Evolutionary conservation across 2,113 vertebrate genomes (phyloP).

Genomic region (Prunella fulvescens): DNA sequence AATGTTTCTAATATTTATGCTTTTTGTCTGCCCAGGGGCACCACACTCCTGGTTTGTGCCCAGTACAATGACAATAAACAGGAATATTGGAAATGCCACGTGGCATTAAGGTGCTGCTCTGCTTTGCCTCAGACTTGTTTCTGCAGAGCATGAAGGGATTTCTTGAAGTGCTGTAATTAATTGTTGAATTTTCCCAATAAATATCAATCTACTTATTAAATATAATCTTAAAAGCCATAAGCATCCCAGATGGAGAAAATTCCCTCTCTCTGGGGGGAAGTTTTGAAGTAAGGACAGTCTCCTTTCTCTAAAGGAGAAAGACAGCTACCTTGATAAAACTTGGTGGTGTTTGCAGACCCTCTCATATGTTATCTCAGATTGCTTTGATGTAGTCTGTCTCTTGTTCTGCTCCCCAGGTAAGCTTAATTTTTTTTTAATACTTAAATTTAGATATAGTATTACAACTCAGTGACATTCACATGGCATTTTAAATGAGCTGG

Average conservation of each 20-base stretch:
- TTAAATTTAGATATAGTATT: neutral
- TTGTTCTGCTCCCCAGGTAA: neutral
- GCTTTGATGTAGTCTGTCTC: neutral
- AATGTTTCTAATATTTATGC: neutral
- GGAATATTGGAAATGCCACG: neutral
- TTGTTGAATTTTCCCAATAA: neutral
- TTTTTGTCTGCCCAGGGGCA: neutral
- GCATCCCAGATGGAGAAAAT: neutral
- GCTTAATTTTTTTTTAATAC: neutral
- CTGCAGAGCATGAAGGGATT: neutral
- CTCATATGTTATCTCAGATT: neutral
- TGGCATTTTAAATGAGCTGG: neutral
- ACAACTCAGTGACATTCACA: neutral
- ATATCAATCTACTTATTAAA: neutral
- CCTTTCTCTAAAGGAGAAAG: neutral
- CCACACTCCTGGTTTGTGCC: neutral
- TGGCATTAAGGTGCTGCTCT: neutral
- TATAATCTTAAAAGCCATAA: neutral
- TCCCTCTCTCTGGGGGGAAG: neutral
- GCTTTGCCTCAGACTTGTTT: neutral
- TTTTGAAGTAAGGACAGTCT: neutral
- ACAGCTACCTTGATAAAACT: neutral
- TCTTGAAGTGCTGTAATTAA: neutral
- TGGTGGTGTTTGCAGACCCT: neutral
- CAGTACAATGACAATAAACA: neutral